Evolutionary conservation across 2,113 vertebrate species (phyloP), one percentile per base, ranked within the genome.

Genomic region (Charadrius vociferus): DNA sequence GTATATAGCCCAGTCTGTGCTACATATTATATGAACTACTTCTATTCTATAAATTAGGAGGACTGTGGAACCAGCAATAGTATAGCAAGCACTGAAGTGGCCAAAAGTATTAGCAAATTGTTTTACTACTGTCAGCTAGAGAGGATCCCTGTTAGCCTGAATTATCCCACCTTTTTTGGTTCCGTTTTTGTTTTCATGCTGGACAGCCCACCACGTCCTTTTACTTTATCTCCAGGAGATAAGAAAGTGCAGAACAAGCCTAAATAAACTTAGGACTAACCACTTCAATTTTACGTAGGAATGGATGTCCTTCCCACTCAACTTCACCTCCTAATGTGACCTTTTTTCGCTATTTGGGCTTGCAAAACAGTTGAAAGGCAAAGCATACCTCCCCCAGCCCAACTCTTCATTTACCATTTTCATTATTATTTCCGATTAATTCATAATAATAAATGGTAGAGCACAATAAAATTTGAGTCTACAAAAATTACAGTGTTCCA

Each of bases 61-160:
- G 53, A 92, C 77, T 82, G 74, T 56, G 18, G 78, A 96, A 90
- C 89, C 61, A 72, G 55, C 49, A 71, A 74, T 15, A 80, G 13
- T 59, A 81, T 70, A 85, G 27, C 56, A 93, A 85, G 82, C 66
- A 73, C 22, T 78, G 43, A 90, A 61, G 68, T 26, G 17, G 58
- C 50, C 70, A 81, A 50, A 81, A 70, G 36, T 68, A 75, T 34
- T 85, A 73, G 47, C 56, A 58, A 59, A 83, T 58, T 88, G 10
- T 70, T 97, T 93, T 96, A 75, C 77, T 92, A 90, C 62, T 91
- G 18, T 63, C 49, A 82, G 68, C 36, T 84, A 85, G 81, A 95
- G 36, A 78, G 43, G 26, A 93, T 63, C 45, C 30, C 26, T 41
- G 82, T 85, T 71, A 92, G 68, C 9, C 13, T 77, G 26, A n/a